Base-by-base conservation (phyloP, 2,113 vertebrate genomes). In the Chlamydotis undulata region DNA sequence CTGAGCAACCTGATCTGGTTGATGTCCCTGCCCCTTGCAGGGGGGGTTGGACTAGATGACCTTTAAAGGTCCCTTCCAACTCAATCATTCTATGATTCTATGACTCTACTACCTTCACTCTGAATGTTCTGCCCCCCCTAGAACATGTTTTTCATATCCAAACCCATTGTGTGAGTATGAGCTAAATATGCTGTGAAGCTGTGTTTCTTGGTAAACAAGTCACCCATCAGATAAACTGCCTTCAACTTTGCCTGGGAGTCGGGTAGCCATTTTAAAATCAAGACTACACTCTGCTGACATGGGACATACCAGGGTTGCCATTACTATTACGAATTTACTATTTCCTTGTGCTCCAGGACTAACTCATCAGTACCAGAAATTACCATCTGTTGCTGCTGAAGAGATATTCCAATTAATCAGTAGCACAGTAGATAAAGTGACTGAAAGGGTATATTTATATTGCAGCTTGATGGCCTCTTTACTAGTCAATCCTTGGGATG, bases 61-160 rank as follows among this genome's bases (percentile, higher is more conserved):
- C 41, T 43, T 43, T 43, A 15, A 43, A 43, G 41, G 41, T 43
- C 41, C 41, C 41, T 43, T 43, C 15, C 41, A 43, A 43, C 41
- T 43, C 41, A 43, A 43, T 14, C 41, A 43, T 43, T 43, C 41
- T 43, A 43, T 43, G 41, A 43, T 16, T 43, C 41, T 43, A 43
- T 16, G 14, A 16, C 12, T 57, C 28, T 43, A 16, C 4, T 73
- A 6, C 12, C 23, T 71, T 56, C 43, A 23, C 25, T 45, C 9
- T 35, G 56, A 64, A 29, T 29, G 11, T 31, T 43, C 41, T 43
- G 41, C 14, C 41, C 41, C 14, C 29, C 23, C 11, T 47, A 24
- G 39, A 52, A 43, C 2, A 4, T 0, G 8, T 0, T 21, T 78
- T 56, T 75, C 2, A 1, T 35, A 39, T 39, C 18, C 24, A 70